phyloP scores from a whole-genome alignment of 2,113 vertebrate genomes.

The Turdus rufiventris region DNA sequence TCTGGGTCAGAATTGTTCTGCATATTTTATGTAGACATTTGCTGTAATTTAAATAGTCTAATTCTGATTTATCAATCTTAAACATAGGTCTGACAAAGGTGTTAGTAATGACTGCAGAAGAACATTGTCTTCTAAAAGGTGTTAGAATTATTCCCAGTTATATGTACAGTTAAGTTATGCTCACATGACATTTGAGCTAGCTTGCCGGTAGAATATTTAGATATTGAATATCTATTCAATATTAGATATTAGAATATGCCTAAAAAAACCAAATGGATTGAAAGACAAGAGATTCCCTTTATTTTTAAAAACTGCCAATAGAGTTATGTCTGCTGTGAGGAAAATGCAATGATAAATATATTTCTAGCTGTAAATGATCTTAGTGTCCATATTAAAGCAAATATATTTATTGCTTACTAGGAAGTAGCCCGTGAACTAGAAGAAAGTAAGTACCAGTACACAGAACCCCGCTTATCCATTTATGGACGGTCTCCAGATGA shows the following conservation, averaged over 20 bases:
- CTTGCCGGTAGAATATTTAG: background rate
- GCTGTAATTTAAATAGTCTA: background rate
- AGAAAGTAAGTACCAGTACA: slow-evolving; percentile 95
- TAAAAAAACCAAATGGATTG: background rate
- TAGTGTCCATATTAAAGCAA: slow-evolving; percentile 20
- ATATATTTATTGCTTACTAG: slow-evolving; percentile 69
- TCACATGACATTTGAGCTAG: background rate
- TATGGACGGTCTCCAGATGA: slow-evolving; percentile 88
- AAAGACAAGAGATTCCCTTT: background rate
- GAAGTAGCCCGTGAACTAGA: slow-evolving; percentile 92
- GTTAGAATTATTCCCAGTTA: background rate
- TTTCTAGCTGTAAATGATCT: background rate
- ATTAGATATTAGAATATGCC: background rate
- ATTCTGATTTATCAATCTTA: background rate
- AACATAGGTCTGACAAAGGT: background rate
- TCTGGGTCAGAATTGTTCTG: background rate
- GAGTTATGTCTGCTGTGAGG: background rate
- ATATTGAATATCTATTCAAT: background rate
- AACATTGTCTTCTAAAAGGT: background rate
- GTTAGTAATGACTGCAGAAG: background rate
- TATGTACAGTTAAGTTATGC: background rate
- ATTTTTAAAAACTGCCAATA: background rate
- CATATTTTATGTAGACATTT: background rate
- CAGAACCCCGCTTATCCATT: slow-evolving; percentile 93
- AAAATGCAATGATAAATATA: background rate